These are phyloP conservation scores for Notothenia coriiceps DNA, from an alignment of 2,113 vertebrate genomes.

Conservation along the genomic window DNA sequence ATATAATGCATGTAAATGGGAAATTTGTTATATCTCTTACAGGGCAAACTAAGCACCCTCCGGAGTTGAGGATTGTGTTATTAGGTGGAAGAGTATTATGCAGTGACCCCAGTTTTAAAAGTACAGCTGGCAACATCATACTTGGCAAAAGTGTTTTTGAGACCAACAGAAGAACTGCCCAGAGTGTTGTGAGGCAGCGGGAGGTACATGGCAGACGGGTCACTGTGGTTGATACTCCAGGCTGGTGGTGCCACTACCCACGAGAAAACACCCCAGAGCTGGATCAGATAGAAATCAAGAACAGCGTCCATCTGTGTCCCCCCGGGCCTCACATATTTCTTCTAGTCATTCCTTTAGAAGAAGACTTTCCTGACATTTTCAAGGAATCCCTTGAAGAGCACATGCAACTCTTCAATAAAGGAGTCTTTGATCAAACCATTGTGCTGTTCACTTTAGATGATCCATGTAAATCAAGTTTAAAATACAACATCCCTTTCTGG, in stretches of 20 bases:
- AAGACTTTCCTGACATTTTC: not conserved
- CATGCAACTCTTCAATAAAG: conserved; percentile 10
- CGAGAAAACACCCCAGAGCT: conserved; percentile 34
- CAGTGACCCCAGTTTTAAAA: not conserved
- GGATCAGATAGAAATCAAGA: conserved; percentile 40
- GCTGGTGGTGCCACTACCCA: conserved; percentile 55
- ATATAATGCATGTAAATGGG: not conserved
- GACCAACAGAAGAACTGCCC: conserved; percentile 18
- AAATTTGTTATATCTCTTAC: not conserved
- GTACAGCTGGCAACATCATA: conserved; percentile 25
- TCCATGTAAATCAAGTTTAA: not conserved
- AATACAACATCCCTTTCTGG: not conserved
- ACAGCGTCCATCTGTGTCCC: conserved; percentile 23
- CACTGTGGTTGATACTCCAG: conserved; percentile 49
- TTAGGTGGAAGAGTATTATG: conserved; percentile 19
- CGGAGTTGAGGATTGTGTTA: conserved; percentile 30
- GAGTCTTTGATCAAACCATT: conserved; percentile 34
- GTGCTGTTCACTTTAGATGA: conserved; percentile 36
- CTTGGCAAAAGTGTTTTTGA: conserved; percentile 27
- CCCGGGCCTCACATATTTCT: conserved; percentile 24
- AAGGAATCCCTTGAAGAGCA: conserved; percentile 13
- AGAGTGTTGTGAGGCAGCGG: conserved; percentile 11
- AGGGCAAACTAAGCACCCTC: not conserved
- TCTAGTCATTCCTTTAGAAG: conserved; percentile 6
- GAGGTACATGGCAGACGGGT: conserved; percentile 18